Base-by-base conservation (phyloP, 2,797 vertebrate genomes). In the Cryptoblepharus egeriae region DNA sequence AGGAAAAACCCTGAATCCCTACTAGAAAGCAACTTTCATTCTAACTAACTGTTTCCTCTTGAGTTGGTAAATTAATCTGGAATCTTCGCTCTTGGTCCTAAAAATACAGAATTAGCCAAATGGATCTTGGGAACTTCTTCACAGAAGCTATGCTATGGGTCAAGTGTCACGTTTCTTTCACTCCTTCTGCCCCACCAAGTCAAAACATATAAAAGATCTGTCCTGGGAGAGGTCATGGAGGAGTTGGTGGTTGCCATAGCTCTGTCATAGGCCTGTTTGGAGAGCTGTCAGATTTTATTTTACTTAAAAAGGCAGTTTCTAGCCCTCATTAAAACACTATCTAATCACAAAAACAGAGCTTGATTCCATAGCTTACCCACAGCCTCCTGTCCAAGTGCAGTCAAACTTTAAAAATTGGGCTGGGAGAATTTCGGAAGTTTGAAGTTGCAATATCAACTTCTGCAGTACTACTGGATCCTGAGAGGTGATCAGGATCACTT, bases 261-360 rank as follows among this genome's bases (percentile, higher is more conserved):
- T 69, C 18, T 24, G 9, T 75, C 68, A 49, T 55, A 75, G 63
- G 73, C 55, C 63, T 74, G 63, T 26, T 52, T 55, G n/a, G 35
- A 52, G 52, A 52, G 18, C 68, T 30, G 57, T 68, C 20, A 30
- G 49, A 72, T 75, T 75, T 49, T 24, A 67, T 60, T 45, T 65
- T 68, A 45, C 65, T 72, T 28, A 18, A 72, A 78, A 79, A 65
- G 60, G 69, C 60, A 64, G 65, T 77, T 72, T 83, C 58, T 64
- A 77, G 28, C 45, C 37, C 67, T 72, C 60, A 9, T 72, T 65
- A 64, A 64, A 80, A 73, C 32, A 39, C 45, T 57, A 74, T 84
- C 70, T 77, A 84, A 84, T 84, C 74, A 75, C 78, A 74, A 79
- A n/a, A 30, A 30, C 55, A 74, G 30, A 84, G 52, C 49, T 78